A percentile compares a stretch with the other conserved stretches of the same genome.
phyloP scores from a whole-genome alignment of 2,888 invertebrate species.

The Trichacis sp. region DNA sequence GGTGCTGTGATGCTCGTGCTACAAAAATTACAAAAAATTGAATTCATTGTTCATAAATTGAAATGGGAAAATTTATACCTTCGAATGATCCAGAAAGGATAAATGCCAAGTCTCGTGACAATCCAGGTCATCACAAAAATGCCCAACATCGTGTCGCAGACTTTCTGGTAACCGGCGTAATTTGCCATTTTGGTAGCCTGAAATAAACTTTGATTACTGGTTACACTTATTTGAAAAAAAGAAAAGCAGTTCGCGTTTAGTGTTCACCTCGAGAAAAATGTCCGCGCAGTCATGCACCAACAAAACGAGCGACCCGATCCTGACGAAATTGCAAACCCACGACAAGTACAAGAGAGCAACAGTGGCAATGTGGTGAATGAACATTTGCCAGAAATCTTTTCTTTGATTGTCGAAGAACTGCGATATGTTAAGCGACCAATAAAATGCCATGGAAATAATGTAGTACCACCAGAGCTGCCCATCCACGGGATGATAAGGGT shows the following conservation, averaged over 20 bases:
- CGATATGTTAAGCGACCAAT: constrained; percentile 92
- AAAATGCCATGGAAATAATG: constrained; percentile 94
- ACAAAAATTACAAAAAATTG: background rate
- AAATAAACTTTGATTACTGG: too few relatives aligned
- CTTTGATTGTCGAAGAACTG: constrained; percentile 95
- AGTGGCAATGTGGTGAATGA: constrained; percentile 95
- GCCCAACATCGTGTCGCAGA: constrained; percentile 89
- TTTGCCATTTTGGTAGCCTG: constrained; percentile 95
- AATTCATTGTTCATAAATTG: too few relatives aligned
- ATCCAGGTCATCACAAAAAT: constrained; percentile 94
- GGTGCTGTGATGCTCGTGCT: constrained; percentile 87
- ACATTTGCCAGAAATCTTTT: constrained; percentile 99
- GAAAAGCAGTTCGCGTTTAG: too few relatives aligned
- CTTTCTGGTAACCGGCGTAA: constrained; percentile 88
- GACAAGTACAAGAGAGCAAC: constrained; percentile 90
- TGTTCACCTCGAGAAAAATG: constrained; percentile 83
- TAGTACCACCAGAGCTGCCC: constrained; percentile 96
- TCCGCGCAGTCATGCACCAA: constrained; percentile 91
- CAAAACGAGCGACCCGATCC: constrained; percentile 91
- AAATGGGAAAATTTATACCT: constrained; percentile 69
- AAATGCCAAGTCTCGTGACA: constrained; percentile 87
- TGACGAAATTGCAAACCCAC: constrained; percentile 93
- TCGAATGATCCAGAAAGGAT: constrained; percentile 89
- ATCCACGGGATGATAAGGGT: constrained; percentile 80
- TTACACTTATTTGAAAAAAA: too few relatives aligned